These are phyloP conservation scores for Amia ocellicauda DNA, from an alignment of 2,113 vertebrate genomes.

Conservation along the genomic window DNA sequence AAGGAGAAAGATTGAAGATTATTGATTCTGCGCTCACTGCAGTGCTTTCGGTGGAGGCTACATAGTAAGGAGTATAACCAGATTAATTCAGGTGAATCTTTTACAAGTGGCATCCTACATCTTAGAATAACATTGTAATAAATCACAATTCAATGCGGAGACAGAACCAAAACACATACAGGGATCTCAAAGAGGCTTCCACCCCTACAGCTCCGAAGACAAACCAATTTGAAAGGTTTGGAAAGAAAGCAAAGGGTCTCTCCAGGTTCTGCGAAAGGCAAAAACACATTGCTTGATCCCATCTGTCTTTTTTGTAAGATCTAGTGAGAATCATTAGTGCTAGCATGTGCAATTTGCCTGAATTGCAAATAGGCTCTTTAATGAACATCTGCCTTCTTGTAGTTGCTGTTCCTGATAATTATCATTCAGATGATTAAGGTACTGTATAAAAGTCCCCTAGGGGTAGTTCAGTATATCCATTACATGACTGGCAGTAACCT, in stretches of 20 bases:
- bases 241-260: neutral
- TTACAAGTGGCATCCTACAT: no score
- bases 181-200: no score
- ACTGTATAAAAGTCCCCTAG: conserved; percentile 49
- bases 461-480: conserved; percentile 31
- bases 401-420: conserved; percentile 54
- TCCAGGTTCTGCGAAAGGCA: neutral
- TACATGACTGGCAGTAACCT: conserved; percentile 50
- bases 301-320: conserved; percentile 13
- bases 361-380: conserved; percentile 49
- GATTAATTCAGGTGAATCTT: no score
- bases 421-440: conserved; percentile 44
- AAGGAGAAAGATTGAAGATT: conserved; percentile 28
- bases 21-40: conserved; percentile 36
- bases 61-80: no score
- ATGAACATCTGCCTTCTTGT: conserved; percentile 42
- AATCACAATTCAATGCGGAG: no score
- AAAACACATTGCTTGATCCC: neutral
- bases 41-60: no score
- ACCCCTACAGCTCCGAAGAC: no score
- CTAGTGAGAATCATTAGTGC: conserved; percentile 35
- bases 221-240: neutral
- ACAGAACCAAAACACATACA: no score
- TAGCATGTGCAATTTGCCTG: conserved; percentile 27
- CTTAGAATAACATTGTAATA: no score